phyloP scores from a whole-genome alignment of 2,797 vertebrate species.

The Taeniopygia guttata region DNA sequence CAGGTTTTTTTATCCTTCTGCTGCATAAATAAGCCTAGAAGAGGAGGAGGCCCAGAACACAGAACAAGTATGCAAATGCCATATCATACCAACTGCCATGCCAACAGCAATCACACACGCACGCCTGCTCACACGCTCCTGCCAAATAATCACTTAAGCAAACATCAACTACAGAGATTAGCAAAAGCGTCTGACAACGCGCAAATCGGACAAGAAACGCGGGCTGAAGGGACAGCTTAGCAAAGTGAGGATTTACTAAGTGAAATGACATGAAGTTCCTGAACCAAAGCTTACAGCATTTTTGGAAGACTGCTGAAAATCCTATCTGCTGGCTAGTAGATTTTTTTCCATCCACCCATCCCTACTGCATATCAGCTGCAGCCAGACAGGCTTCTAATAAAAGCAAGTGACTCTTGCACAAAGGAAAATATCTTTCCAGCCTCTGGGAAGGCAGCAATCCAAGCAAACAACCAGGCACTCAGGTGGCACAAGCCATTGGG shows the following conservation, averaged over 20 bases:
- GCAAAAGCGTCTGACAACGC: slow-evolving; percentile 46
- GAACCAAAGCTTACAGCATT: slow-evolving; percentile 44
- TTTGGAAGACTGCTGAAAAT: slow-evolving; percentile 37
- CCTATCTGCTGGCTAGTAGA: neutral
- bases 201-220: neutral
- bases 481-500: slow-evolving; percentile 51
- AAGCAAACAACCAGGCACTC: slow-evolving; percentile 55
- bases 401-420: slow-evolving; percentile 66
- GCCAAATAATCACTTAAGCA: slow-evolving; percentile 62
- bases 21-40: neutral
- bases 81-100: slow-evolving; percentile 14
- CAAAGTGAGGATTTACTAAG: slow-evolving; percentile 39
- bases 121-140: neutral
- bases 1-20: neutral
- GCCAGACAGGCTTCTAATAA: slow-evolving; percentile 70
- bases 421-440: slow-evolving; percentile 67
- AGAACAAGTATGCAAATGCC: neutral
- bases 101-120: slow-evolving; percentile 36
- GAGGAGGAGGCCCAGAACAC: neutral
- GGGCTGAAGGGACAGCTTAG: slow-evolving; percentile 11
- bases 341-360: slow-evolving; percentile 28
- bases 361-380: slow-evolving; percentile 68
- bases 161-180: slow-evolving; percentile 48
- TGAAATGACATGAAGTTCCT: slow-evolving; percentile 1
- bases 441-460: slow-evolving; percentile 62